Conservation (phyloP, 1,140 invertebrate species). For the Hestina assimilis region DNA sequence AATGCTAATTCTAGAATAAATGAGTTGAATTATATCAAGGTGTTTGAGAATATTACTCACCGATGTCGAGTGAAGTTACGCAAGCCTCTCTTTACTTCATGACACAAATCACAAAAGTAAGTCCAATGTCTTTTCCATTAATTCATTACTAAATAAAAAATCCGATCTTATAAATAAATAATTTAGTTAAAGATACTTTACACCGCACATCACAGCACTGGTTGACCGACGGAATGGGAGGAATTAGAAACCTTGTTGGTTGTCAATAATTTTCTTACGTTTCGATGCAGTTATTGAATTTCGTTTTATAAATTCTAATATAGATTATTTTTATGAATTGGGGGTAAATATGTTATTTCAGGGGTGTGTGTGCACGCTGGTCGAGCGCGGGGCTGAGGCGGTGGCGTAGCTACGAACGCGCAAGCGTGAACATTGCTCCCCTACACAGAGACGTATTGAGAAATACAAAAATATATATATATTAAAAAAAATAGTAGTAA, state of each 20-base stretch:
- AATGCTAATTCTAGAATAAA: too few species aligned
- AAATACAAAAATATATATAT: too few species aligned
- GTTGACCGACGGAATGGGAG: not conserved
- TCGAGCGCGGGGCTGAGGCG: slow-evolving; percentile 39
- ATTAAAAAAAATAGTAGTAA: too few species aligned
- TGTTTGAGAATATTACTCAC: slow-evolving; percentile 4
- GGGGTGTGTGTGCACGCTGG: slow-evolving; percentile 20
- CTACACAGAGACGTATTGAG: slow-evolving; percentile 34
- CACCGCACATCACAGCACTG: not conserved
- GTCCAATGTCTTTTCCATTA: not conserved
- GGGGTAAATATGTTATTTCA: slow-evolving; percentile 16
- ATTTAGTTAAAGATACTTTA: not conserved
- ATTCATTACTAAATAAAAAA: not conserved
- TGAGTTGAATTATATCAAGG: not conserved
- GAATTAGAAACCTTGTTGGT: not conserved
- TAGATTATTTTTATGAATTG: slow-evolving; percentile 8
- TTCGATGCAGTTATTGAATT: not conserved
- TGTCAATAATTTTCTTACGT: not conserved
- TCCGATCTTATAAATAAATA: not conserved
- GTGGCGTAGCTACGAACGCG: slow-evolving; percentile 39
- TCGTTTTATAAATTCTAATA: slow-evolving; percentile 1
- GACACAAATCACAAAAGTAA: not conserved
- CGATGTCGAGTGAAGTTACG: slow-evolving; percentile 19
- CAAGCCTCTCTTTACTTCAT: slow-evolving; percentile 11
- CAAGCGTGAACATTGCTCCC: slow-evolving; percentile 53